phyloP scores from a whole-genome alignment of 2,113 vertebrate species.

The Lates calcarifer region DNA sequence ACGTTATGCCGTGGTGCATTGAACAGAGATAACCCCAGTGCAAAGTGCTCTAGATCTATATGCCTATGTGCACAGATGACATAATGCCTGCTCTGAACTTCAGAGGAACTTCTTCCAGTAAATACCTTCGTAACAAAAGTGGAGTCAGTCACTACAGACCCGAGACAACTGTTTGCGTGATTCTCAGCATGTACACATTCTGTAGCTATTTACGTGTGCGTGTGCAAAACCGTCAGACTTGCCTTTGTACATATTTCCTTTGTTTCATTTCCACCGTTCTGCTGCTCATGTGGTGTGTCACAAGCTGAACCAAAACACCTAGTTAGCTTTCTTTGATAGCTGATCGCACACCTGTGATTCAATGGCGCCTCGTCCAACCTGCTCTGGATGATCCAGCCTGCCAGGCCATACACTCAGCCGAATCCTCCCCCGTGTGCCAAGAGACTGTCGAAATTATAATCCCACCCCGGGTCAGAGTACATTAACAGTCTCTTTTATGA shows the following conservation, averaged over 20 bases:
- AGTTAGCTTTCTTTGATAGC: conserved; percentile 61
- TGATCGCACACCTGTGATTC: conserved; percentile 62
- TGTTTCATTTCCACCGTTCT: conserved; percentile 48
- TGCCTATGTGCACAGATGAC: neutral
- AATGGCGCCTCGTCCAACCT: conserved; percentile 66
- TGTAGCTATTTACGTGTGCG: neutral
- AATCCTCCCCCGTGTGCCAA: conserved; percentile 52
- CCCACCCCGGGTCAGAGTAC: conserved; percentile 64
- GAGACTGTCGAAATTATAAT: conserved; percentile 66
- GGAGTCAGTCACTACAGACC: neutral
- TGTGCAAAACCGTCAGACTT: conserved; percentile 9
- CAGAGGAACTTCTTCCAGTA: conserved; percentile 13
- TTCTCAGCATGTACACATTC: conserved; percentile 16
- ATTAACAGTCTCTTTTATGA: conserved; percentile 75
- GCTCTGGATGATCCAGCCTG: conserved; percentile 49
- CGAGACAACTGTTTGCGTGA: neutral
- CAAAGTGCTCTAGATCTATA: neutral
- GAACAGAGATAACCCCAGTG: neutral
- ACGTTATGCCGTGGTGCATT: neutral
- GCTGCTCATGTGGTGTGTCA: conserved; percentile 33
- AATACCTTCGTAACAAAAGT: conserved; percentile 13
- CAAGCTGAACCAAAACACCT: conserved; percentile 62
- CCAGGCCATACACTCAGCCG: conserved; percentile 6
- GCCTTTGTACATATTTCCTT: conserved; percentile 45
- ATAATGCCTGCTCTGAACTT: conserved; percentile 8